Base-by-base conservation (phyloP, 2,797 vertebrate species). In the Enteromius paludinosus region DNA sequence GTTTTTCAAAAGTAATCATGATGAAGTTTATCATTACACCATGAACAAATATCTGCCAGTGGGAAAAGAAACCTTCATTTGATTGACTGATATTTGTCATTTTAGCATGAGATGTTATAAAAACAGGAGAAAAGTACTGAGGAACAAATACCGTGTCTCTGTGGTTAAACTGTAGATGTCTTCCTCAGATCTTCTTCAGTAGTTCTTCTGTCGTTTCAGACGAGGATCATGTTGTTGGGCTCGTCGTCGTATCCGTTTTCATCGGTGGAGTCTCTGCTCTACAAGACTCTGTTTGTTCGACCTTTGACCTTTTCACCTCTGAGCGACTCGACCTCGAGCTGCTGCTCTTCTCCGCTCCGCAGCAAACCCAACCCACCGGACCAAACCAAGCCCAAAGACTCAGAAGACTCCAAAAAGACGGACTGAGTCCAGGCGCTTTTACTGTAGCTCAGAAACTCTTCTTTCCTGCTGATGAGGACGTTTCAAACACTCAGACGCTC, bases 151-250 rank as follows among this genome's bases (percentile, higher is more conserved):
- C n/a, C n/a, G n/a, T n/a, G n/a, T n/a, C n/a, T n/a, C n/a, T n/a
- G n/a, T n/a, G n/a, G n/a, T n/a, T n/a, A n/a, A 30, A 30, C 28
- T 33, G 33, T 33, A 33, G 33, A 33, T 33, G 33, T 33, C 28
- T 30, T 30, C 28, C 28, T 30, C 28, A 30, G 30, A 33, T 33
- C 30, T 30, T 3, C 30, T 33, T 33, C 30, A 33, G 30, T 4
- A 33, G 33, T 35, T 35, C 33, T 35, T 35, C 33, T 35, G 33
- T 35, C 33, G 33, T 35, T 35, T 30, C 93, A 96, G 98, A 88
- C 95, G n/a, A 93, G 93, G 87, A 97, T 97, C 96, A 97, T 97
- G 94, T 86, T 97, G 87, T 95, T 94, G 5, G 91, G 92, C 82
- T 93, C 93, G 11, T 84, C 94, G 14, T 1, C 90, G 56, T 94